phyloP scores from a whole-genome alignment of 2,797 vertebrate genomes.

The Hydrocynus forskahlii region DNA sequence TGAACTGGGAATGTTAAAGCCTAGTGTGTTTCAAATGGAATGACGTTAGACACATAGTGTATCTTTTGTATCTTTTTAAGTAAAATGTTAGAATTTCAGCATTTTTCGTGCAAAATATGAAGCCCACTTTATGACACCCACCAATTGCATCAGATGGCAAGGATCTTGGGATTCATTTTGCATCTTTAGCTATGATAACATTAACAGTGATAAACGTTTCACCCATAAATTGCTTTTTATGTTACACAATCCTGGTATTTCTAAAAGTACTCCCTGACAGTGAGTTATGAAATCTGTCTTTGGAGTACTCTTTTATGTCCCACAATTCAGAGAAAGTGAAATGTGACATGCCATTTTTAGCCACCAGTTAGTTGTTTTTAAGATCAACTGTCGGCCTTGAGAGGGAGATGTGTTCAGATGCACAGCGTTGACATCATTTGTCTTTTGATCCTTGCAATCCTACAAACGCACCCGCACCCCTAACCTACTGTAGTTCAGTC shows the following conservation, averaged over 20 bases:
- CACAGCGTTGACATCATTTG: conserved; percentile 38
- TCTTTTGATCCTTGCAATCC: conserved; percentile 62
- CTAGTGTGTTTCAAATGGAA: not conserved
- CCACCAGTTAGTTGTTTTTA: conserved; percentile 40
- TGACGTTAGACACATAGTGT: not conserved
- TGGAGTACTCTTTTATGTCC: not conserved
- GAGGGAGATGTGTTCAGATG: conserved; percentile 30
- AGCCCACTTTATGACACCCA: no score
- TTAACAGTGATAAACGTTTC: not conserved
- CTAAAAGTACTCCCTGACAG: conserved; percentile 6
- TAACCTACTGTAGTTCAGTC: conserved; percentile 35
- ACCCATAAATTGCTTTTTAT: not conserved
- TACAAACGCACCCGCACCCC: conserved; percentile 32
- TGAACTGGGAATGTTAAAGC: not conserved
- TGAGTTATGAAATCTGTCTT: not conserved
- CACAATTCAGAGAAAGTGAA: conserved; percentile 12
- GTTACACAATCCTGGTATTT: not conserved
- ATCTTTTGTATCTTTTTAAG: not conserved
- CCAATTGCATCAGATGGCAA: no score
- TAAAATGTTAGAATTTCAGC: not conserved
- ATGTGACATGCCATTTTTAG: conserved; percentile 53
- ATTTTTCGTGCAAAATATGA: not conserved
- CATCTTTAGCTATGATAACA: not conserved
- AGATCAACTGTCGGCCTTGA: conserved; percentile 41
- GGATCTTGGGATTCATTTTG: not conserved